Evolutionary conservation across 2,113 vertebrate species (phyloP).

Genomic region (Illadopsis cleaveri): DNA sequence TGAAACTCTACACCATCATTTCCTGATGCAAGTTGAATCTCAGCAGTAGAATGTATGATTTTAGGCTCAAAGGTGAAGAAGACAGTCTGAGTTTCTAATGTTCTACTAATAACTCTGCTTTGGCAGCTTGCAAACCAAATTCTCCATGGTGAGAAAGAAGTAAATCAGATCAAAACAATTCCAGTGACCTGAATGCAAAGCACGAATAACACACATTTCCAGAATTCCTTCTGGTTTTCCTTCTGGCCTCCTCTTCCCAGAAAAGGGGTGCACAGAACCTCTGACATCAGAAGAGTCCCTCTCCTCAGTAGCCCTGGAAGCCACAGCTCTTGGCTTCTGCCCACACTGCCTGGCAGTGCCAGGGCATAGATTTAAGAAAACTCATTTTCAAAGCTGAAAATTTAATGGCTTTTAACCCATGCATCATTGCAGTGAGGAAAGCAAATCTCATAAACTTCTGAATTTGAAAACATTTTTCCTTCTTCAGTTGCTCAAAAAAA

Average conservation of each 20-base stretch:
- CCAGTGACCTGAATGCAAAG: fast-evolving
- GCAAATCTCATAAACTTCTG: background rate
- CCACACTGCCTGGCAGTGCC: background rate
- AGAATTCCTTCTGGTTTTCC: background rate
- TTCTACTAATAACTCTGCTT: background rate
- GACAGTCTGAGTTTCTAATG: background rate
- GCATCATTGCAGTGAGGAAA: background rate
- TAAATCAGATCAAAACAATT: background rate
- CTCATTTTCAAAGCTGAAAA: background rate
- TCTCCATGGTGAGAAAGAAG: background rate
- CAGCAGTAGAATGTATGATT: background rate
- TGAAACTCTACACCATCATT: background rate
- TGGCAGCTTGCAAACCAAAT: background rate
- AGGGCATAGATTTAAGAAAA: background rate
- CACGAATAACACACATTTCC: background rate
- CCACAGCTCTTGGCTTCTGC: background rate
- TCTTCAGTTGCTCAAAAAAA: background rate
- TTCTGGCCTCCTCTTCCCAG: background rate
- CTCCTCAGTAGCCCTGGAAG: background rate
- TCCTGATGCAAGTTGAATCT: background rate
- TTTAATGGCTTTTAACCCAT: background rate
- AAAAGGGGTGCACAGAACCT: background rate
- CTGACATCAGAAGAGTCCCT: background rate
- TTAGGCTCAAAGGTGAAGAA: background rate
- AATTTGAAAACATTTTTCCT: background rate